phyloP scores from a whole-genome alignment of 92 coral and sea anemone species.

The Epizoanthus illoricatus region DNA sequence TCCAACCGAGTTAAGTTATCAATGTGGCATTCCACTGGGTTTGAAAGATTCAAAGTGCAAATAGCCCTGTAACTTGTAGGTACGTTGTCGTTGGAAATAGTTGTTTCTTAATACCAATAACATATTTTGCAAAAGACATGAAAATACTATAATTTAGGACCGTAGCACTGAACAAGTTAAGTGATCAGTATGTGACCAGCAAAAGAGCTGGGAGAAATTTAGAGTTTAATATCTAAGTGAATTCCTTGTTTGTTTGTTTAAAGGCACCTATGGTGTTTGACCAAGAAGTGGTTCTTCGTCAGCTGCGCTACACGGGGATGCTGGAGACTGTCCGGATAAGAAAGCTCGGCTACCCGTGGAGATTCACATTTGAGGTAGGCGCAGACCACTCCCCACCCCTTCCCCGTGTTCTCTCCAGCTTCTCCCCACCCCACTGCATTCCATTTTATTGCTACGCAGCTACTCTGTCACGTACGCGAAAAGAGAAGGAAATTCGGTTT shows the following conservation, averaged over 20 bases:
- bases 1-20: too few relatives aligned
- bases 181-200: neutral
- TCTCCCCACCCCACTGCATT: too few relatives aligned
- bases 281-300: slow-evolving; percentile 93
- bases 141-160: too few relatives aligned
- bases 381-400: neutral
- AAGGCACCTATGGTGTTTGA: slow-evolving; percentile 96
- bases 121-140: too few relatives aligned
- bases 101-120: too few relatives aligned
- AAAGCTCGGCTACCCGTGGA: slow-evolving; percentile 92
- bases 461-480: too few relatives aligned
- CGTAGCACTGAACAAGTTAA: neutral
- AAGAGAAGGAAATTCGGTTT: too few relatives aligned
- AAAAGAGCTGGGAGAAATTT: neutral
- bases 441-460: too few relatives aligned
- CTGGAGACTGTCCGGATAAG: slow-evolving; percentile 94
- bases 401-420: neutral
- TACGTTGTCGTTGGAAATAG: too few relatives aligned
- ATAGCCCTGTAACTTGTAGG: too few relatives aligned
- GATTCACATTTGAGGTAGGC: slow-evolving; percentile 79
- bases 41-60: too few relatives aligned
- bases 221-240: neutral
- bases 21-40: too few relatives aligned
- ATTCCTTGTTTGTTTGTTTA: neutral
- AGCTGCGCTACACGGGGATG: slow-evolving; percentile 98